phyloP scores from a whole-genome alignment of 2,113 vertebrate genomes.

The Sinocyclocheilus grahami region DNA sequence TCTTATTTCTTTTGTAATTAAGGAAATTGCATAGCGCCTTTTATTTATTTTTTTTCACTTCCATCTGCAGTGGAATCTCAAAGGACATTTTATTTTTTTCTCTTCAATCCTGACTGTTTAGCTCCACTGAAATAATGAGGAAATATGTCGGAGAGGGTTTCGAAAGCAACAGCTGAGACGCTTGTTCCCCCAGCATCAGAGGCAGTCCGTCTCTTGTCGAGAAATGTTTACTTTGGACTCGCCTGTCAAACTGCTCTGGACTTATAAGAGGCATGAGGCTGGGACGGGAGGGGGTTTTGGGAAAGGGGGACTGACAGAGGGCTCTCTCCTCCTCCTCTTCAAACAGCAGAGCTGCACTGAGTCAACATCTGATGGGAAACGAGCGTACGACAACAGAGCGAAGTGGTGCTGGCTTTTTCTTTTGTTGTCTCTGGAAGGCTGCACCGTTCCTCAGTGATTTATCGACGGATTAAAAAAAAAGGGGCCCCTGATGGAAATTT shows the following conservation, averaged over 20 bases:
- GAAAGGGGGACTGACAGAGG: constrained; percentile 34
- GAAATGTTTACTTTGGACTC: constrained; percentile 53
- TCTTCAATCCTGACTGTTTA: constrained; percentile 16
- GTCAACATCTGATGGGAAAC: constrained; percentile 55
- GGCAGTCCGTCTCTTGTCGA: constrained; percentile 44
- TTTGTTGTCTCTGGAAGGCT: constrained; percentile 50
- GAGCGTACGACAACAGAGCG: constrained; percentile 38
- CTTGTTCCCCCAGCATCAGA: constrained; percentile 43
- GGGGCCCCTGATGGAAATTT: constrained; percentile 49
- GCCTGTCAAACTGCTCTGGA: constrained; percentile 40
- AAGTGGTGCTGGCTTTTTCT: constrained; percentile 42
- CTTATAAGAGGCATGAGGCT: background rate
- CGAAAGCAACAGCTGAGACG: constrained; percentile 34
- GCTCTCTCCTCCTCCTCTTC: constrained; percentile 28
- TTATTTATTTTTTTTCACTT: constrained; percentile 5
- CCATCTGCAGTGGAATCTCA: constrained; percentile 19
- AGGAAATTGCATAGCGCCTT: constrained; percentile 16
- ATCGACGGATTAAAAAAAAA: constrained; percentile 50
- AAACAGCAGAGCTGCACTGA: constrained; percentile 47
- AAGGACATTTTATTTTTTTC: constrained; percentile 35
- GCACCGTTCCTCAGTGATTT: constrained; percentile 47
- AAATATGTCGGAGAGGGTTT: constrained; percentile 37
- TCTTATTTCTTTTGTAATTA: constrained; percentile 39
- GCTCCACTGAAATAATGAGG: constrained; percentile 41
- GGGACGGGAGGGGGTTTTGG: background rate